Evolutionary conservation across 37 sponge, comb jelly and placozoan species (phyloP), one percentile per base, ranked within the genome.

Genomic region (Eunapius fragilis): DNA sequence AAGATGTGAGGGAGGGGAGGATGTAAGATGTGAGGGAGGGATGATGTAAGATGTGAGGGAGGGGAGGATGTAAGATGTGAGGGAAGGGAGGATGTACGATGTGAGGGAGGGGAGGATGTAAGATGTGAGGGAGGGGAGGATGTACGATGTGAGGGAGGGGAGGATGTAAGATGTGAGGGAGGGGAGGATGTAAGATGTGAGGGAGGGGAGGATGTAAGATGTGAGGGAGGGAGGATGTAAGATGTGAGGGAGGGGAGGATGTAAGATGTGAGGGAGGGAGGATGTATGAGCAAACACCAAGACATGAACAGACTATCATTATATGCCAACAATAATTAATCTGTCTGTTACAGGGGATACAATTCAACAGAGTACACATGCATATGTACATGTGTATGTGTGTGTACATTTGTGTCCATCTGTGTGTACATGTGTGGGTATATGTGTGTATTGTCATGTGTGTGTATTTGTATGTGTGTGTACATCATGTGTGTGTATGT

Each of bases 1-100:
- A 78, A 47, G 48, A 41, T n/a, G 72, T 7, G 45, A 71, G 82
- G 72, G 82, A 23, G 38, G 72, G 72, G n/a, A 14, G 72, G 45
- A 45, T 38, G 72, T n/a, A 38, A 27, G 72, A 45, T n/a, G 82
- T 0, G 82, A 38, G 72, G 69, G 69, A 28, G 33, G 69, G 37
- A 81, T 69, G 69, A 58, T 12, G 58, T 4, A 58, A 11, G 14
- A 19, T 17, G 14, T 12, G 58, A 17, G 22, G 58, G 22, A 58
- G 14, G 58, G 22, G 17, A 1, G 58, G 14, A 17, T 3, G 58
- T 3, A 17, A 1, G 58, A 26, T 9, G 41, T 3, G 41, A 41
- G 41, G 41, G 41, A 41, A 6, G 41, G 41, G 17, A 11, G 58
- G 22, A 58, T 12, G 58, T 4, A 58, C 1, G 14, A 19, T 17